A percentile compares a stretch with the other conserved stretches of the same genome.
Evolutionary conservation across 2,797 vertebrate genomes (phyloP).

Genomic region (Sebastes itinus): DNA sequence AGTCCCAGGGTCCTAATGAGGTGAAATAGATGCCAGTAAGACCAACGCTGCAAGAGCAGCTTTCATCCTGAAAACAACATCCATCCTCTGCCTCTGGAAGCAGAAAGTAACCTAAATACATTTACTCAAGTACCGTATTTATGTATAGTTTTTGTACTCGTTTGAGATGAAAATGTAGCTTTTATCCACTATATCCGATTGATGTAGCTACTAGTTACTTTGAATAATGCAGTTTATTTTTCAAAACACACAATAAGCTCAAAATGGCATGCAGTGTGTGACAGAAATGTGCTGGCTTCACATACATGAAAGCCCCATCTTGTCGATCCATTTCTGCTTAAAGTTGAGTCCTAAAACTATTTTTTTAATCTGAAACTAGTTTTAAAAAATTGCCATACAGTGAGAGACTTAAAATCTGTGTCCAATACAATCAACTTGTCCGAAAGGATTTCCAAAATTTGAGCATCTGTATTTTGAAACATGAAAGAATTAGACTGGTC

Average conservation of each 20-base stretch:
- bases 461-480: not conserved
- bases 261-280: not conserved
- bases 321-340: not conserved
- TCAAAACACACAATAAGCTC: not conserved
- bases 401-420: not conserved
- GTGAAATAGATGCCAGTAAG: constrained; percentile 81
- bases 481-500: not conserved
- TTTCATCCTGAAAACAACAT: constrained; percentile 54
- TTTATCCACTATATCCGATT: not conserved
- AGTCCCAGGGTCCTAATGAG: constrained; percentile 81
- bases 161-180: not conserved
- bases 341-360: not conserved
- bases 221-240: not conserved
- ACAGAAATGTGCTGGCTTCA: not conserved
- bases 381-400: not conserved
- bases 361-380: not conserved
- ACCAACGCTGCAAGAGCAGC: constrained; percentile 56
- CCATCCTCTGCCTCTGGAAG: constrained; percentile 15
- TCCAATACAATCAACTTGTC: not conserved
- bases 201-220: not conserved
- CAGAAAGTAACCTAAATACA: constrained; percentile 33
- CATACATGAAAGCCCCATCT: not conserved
- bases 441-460: not conserved
- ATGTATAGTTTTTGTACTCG: not conserved
- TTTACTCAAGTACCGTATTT: constrained; percentile 10